Base-by-base conservation (phyloP, 2,113 vertebrate species). In the Oxyruncus cristatus region DNA sequence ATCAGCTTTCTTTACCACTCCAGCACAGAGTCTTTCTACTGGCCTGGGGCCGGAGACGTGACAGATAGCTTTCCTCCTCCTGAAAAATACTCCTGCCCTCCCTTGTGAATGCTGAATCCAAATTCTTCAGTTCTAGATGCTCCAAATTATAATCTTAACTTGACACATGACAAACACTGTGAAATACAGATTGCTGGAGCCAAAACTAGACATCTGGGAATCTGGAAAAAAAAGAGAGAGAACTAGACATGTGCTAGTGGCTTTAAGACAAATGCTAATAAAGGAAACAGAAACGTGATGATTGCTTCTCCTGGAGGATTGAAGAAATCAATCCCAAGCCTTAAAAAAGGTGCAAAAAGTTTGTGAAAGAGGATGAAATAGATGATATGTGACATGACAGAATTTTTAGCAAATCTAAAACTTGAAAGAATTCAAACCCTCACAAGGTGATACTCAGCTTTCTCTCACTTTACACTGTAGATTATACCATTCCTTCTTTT, bases 201-300 rank as follows among this genome's bases (percentile, higher is more conserved):
- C 88, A 97, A 96, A 97, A 88, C 88, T 80, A 96, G 92, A 93
- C 94, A 95, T 94, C 95, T 95, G 92, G 75, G 79, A 73, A 66
- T 88, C 85, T 88, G 85, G 74, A 58, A 73, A 83, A 72, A 68
- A 55, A 3, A 0, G 2, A 80, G 39, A 88, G 53, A 85, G 24
- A 95, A 94, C 66, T 82, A 95, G 67, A 91, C 42, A 79, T 94
- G 74, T 97, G 91, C 79, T 93, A 85, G 91, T 86, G 79, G 50
- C 81, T 96, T 93, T 88, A 88, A 95, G 73, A 95, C 79, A 95
- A 97, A 96, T 94, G 83, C 72, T 97, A 96, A 94, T 95, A 96
- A 92, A 95, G 88, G 96, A 94, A 97, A 92, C 68, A 93, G 88
- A 85, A 94, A 93, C 8, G 9, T 93, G 91, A 94, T 88, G 79